A percentile compares a stretch with the other conserved stretches of the same genome.
phyloP scores from a whole-genome alignment of 2,888 invertebrate genomes.

The Rotaria sp. region DNA sequence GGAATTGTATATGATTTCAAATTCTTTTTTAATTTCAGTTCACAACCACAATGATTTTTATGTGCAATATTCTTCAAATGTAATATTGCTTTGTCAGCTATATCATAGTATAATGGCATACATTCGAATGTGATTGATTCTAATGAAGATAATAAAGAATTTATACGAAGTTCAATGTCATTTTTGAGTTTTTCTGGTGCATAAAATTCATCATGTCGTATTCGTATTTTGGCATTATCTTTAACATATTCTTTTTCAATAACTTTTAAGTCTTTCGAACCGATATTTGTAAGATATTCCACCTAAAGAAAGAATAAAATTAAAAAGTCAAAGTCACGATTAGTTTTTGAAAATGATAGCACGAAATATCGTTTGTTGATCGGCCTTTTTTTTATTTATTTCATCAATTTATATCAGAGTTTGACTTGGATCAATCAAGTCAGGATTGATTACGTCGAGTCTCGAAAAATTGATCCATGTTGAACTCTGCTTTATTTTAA shows the following conservation, averaged over 20 bases:
- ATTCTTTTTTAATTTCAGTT: background rate
- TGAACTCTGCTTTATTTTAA: too few relatives aligned
- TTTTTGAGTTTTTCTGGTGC: background rate
- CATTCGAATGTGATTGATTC: background rate
- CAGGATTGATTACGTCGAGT: too few relatives aligned
- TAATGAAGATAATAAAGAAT: background rate
- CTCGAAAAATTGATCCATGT: too few relatives aligned
- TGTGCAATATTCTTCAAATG: background rate
- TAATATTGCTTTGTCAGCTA: background rate
- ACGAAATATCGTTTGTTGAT: too few relatives aligned
- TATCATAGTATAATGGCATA: background rate
- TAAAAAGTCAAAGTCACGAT: too few relatives aligned
- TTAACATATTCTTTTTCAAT: background rate
- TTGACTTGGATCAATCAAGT: too few relatives aligned
- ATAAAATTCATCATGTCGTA: background rate
- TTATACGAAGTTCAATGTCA: background rate
- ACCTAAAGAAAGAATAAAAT: background rate
- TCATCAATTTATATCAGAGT: too few relatives aligned
- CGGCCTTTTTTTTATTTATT: too few relatives aligned
- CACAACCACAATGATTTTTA: background rate
- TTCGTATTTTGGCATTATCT: background rate
- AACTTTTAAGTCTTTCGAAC: background rate
- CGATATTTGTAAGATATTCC: background rate
- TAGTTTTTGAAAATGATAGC: too few relatives aligned
- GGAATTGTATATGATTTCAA: background rate